Conservation (phyloP, 1,140 invertebrate genomes). For the Zaprionus davidi region DNA sequence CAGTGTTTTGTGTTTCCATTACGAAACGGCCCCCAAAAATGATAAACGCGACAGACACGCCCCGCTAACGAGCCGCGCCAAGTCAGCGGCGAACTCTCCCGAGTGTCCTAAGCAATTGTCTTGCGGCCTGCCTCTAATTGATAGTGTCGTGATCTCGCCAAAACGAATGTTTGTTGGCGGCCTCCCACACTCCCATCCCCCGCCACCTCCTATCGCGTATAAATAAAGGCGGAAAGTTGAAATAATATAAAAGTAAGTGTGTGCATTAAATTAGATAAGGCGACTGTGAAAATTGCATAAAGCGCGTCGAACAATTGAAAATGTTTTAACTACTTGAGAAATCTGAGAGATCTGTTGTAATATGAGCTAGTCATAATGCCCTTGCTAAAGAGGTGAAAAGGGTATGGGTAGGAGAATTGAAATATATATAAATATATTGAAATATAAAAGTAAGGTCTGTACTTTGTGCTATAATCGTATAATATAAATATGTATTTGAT, state of each 20-base stretch:
- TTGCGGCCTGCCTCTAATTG: conserved; percentile 67
- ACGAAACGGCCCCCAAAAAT: conserved; percentile 63
- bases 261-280: conserved; percentile 38
- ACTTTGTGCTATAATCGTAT: too few relatives aligned
- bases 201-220: neutral
- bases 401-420: neutral
- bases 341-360: conserved; percentile 5
- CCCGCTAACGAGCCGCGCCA: conserved; percentile 61
- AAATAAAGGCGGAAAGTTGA: conserved; percentile 44
- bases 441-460: too few relatives aligned
- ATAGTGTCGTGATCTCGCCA: conserved; percentile 74
- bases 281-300: conserved; percentile 24
- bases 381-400: neutral
- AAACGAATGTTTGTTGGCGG: conserved; percentile 36
- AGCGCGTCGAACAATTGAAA: conserved; percentile 27
- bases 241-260: conserved; percentile 20
- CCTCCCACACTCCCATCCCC: neutral
- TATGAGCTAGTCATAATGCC: conserved; percentile 7
- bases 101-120: conserved; percentile 72
- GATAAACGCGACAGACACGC: conserved; percentile 77
- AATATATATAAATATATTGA: too few relatives aligned
- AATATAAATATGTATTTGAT: too few relatives aligned
- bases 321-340: conserved; percentile 13
- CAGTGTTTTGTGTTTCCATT: conserved; percentile 37
- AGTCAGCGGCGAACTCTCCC: conserved; percentile 24